Evolutionary conservation across 1,140 invertebrate species (phyloP).

Genomic region (Phortica variegata): DNA sequence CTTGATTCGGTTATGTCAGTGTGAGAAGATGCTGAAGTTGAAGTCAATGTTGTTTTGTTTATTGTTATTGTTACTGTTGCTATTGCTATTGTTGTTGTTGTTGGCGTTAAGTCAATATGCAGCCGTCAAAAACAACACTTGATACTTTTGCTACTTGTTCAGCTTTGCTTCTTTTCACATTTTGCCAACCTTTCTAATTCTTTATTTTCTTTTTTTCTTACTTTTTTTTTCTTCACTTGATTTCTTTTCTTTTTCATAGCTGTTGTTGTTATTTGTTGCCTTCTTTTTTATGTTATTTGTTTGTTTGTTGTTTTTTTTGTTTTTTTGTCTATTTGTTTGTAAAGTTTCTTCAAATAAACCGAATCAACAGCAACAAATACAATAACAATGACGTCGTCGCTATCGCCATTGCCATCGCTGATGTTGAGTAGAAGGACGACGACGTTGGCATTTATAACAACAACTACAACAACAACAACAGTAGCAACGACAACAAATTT

Average conservation of each 20-base stretch:
- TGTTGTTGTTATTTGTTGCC: constrained; percentile 35
- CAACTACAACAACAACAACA: too few species aligned
- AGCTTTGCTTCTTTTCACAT: constrained; percentile 4
- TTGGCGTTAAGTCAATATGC: constrained; percentile 54
- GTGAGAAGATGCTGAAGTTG: too few species aligned
- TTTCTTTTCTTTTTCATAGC: background rate
- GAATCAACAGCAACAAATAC: constrained; percentile 4
- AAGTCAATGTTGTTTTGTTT: constrained; percentile 2
- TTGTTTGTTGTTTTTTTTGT: constrained; percentile 43
- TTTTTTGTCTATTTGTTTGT: constrained; percentile 37
- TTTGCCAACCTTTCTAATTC: too few species aligned
- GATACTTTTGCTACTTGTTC: constrained; percentile 45
- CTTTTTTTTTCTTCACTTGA: constrained; percentile 8
- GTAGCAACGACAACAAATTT: too few species aligned
- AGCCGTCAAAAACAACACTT: constrained; percentile 54
- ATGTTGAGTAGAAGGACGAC: too few species aligned
- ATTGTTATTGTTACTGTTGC: constrained; percentile 11
- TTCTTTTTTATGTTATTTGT: constrained; percentile 39
- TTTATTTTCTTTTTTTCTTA: too few species aligned
- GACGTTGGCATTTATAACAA: too few species aligned
- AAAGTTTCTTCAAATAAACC: constrained; percentile 39
- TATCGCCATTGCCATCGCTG: too few species aligned
- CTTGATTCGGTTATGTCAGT: too few species aligned
- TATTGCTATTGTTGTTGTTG: constrained; percentile 31
- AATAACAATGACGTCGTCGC: too few species aligned